Evolutionary conservation across 2,113 vertebrate species (phyloP), one percentile per base, ranked within the genome.

Genomic region (Corythoichthys haematopterus): DNA sequence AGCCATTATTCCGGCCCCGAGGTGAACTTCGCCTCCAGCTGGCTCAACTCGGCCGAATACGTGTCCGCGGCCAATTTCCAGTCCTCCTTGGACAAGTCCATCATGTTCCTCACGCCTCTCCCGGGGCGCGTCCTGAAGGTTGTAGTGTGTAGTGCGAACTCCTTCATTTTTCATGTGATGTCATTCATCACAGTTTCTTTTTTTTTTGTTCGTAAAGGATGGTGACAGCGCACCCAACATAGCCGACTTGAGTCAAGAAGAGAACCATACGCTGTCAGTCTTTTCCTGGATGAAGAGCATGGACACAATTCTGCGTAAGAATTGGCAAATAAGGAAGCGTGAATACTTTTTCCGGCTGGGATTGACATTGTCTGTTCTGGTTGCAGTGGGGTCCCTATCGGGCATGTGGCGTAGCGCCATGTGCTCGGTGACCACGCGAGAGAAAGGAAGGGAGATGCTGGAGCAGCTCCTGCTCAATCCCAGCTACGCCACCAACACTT

Each of bases 261-360:
- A 92, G 75, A 92, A 90, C 78, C 82, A 88, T 66, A 66, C 79
- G 0, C 75, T 91, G 9, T 75, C 13, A 0, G 46, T 81, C 50
- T 91, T 91, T 76, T 47, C 55, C 66, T 91, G 90, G 91, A 85
- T 90, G 71, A 74, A 3, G 1, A 74, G 1, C 2, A 28, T 83
- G 52, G 77, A 91, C 76, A 74, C 0, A 4, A 0, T 84, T 0
- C 66, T 91, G 7, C 72, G 90, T 92, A 78, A 20, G 80, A 8
- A 45, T 43, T 16, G 47, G 2, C 4, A 50, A 50, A 47, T 47
- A 3, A 11, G 46, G 10, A 10, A 11, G 10, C 3, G 47, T 8
- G 51, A 20, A 16, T 8, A 53, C 51, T 28, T 53, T 53, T 53
- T 0, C 2, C 12, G 2, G 47, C 13, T 13, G 3, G 13, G 5